phyloP scores from a whole-genome alignment of 2,113 vertebrate genomes.

The Ursus arctos region DNA sequence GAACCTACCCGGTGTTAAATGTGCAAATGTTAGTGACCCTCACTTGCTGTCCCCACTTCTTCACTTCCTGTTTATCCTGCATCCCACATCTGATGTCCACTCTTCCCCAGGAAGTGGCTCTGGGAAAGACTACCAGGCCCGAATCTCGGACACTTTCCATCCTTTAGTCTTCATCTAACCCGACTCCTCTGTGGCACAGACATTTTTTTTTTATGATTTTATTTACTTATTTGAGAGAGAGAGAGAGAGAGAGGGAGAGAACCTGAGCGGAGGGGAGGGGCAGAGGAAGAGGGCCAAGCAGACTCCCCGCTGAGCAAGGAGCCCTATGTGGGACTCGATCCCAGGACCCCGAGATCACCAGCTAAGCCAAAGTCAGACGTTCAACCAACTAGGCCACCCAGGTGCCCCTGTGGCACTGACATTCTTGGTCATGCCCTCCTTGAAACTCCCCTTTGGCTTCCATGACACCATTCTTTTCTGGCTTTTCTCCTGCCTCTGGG shows the following conservation, averaged over 20 bases:
- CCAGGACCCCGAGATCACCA: background rate
- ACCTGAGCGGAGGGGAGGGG: background rate
- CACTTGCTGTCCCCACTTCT: background rate
- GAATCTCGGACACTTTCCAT: background rate
- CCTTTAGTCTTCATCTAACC: background rate
- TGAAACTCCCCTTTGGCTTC: slow-evolving; percentile 9
- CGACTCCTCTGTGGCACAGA: background rate
- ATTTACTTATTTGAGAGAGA: background rate
- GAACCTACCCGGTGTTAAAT: background rate
- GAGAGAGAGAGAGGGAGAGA: background rate
- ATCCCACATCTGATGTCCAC: background rate
- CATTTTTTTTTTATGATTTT: background rate
- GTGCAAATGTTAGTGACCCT: background rate
- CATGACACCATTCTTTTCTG: background rate
- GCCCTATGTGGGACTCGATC: background rate
- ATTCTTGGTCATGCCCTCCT: background rate
- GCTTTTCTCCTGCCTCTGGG: background rate
- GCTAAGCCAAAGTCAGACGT: background rate
- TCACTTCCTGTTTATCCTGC: background rate
- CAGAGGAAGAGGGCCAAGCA: background rate
- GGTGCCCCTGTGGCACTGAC: background rate
- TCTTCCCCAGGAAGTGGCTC: background rate
- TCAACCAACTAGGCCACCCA: background rate
- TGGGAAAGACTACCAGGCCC: background rate
- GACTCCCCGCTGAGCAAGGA: background rate